Base-by-base conservation (phyloP, 2,888 invertebrate species). In the Melipona bicolor region DNA sequence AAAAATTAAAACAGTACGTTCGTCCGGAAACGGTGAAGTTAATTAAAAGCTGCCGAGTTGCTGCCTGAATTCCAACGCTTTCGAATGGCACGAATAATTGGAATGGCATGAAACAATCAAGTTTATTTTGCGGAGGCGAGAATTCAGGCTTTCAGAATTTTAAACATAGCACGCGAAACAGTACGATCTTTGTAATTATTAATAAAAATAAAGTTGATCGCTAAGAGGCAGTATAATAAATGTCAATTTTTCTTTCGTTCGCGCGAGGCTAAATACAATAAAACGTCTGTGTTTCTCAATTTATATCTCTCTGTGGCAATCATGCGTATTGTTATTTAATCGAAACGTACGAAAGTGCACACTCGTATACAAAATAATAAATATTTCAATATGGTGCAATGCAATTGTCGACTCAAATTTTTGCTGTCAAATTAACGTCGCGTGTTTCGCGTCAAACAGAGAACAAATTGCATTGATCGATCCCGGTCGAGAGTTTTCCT, bases 401-500 rank as follows among this genome's bases (percentile, higher is more conserved):
- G 13, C 21, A 5, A 36, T 32, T 54, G 36, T 3, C 43, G 43
- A 64, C 13, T n/a, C 1, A n/a, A 64, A 73, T 64, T 73, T 27
- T 32, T 15, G 43, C 0, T 32, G 24, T 73, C n/a, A 5, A 19
- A 36, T 13, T n/a, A 54, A 17, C n/a, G 21, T 36, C 65, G 50
- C 24, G n/a, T 49, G 24, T 32, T 73, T n/a, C 17, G 24, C 27
- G 15, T 32, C 13, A 13, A 61, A 73, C 19, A 27, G 17, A 68
- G 27, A 27, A 17, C 32, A 56, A 78, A 65, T 56, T 64, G 4
- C 36, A 61, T 79, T 50, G 73, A 78, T 72, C 21, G n/a, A 43
- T 43, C 15, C n/a, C 19, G 27, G 27, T 3, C 54, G 32, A 27
- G 19, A 64, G 56, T 56, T 72, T 72, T 27, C 54, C 17, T 65